phyloP scores from a whole-genome alignment of 2,113 vertebrate species.

The Pelodiscus sinensis region DNA sequence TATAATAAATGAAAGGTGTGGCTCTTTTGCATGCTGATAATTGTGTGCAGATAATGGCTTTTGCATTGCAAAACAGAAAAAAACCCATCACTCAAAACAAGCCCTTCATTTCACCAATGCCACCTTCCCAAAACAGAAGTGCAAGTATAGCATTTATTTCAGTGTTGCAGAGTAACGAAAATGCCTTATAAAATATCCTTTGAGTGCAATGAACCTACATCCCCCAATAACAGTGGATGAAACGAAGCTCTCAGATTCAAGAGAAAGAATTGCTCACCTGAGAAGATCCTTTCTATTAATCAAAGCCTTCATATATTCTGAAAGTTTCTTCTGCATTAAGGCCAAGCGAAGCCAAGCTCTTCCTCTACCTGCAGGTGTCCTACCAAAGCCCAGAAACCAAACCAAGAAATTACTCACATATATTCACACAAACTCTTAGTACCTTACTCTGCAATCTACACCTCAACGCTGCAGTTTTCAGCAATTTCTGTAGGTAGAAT shows the following conservation, averaged over 20 bases:
- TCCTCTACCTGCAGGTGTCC: constrained; percentile 95
- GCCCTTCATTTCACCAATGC: background rate
- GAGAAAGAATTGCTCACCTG: constrained; percentile 78
- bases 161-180: background rate
- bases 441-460: accelerated
- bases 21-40: background rate
- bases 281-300: constrained; percentile 98
- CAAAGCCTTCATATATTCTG: constrained; percentile 99
- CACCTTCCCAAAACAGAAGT: background rate
- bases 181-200: no score
- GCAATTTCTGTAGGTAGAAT: background rate
- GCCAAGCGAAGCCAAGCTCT: constrained; percentile 96
- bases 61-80: background rate
- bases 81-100: background rate
- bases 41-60: background rate
- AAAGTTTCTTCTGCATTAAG: constrained; percentile 99
- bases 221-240: background rate
- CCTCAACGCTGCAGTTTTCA: background rate
- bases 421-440: background rate
- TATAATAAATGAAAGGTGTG: background rate
- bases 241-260: background rate
- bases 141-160: background rate
- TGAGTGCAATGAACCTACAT: background rate
- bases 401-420: background rate
- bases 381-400: constrained; percentile 59